Percentiles rank a stretch among this genome's conserved stretches.
Conservation (phyloP, 2,797 vertebrate genomes). For the Poeciliopsis gracilis region DNA sequence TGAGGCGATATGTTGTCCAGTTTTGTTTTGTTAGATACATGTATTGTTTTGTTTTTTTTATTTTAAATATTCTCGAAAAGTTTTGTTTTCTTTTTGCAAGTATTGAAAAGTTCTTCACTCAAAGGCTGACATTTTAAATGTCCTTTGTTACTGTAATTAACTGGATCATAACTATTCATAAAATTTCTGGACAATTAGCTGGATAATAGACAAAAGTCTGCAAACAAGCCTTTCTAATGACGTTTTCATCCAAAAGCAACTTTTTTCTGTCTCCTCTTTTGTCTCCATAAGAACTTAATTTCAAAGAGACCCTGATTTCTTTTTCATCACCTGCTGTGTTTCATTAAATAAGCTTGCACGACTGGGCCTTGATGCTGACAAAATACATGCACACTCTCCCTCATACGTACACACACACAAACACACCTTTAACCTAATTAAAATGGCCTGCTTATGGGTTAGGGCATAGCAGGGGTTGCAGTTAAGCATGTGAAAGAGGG, state of each 20-base stretch:
- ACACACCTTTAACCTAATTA: slow-evolving; percentile 83
- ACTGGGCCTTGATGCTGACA: slow-evolving; percentile 42
- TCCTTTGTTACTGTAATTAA: not conserved
- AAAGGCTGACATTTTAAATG: not conserved
- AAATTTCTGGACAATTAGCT: not conserved
- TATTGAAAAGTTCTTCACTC: not conserved
- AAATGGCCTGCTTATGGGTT: slow-evolving; percentile 79
- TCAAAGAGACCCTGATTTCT: slow-evolving; percentile 44
- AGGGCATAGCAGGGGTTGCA: slow-evolving; percentile 64
- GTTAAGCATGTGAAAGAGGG: slow-evolving; percentile 78
- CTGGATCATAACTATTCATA: not conserved
- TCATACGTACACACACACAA: slow-evolving; percentile 24
- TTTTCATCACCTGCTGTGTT: slow-evolving; percentile 62
- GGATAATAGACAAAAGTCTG: not conserved
- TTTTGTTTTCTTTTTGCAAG: not conserved
- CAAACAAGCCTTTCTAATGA: not conserved
- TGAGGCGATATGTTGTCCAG: not conserved
- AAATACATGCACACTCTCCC: slow-evolving; percentile 19
- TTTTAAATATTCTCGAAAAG: not conserved
- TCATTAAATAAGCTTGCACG: slow-evolving; percentile 63
- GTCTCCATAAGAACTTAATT: slow-evolving; percentile 35
- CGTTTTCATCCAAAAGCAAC: not conserved
- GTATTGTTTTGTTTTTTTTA: not conserved
- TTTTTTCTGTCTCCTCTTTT: not conserved
- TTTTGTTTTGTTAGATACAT: not conserved